Evolutionary conservation across 1,140 invertebrate genomes (phyloP), one percentile per base, ranked within the genome.

Genomic region (Lepidurus couesii): DNA sequence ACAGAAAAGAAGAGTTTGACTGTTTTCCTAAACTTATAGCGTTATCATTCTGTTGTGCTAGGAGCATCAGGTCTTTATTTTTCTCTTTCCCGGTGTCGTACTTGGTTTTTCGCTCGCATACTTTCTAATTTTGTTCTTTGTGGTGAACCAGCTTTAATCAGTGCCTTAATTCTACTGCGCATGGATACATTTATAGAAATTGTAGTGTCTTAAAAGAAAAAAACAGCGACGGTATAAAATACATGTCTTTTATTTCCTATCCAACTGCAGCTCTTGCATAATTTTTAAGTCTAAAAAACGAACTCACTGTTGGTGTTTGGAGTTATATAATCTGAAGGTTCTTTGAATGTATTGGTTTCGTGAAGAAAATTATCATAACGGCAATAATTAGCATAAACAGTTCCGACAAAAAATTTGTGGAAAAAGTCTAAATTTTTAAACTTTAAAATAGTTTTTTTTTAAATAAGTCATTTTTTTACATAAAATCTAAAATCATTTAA

Each of bases 191-290:
- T 65, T 21, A 65, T 65, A 65, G 53, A 65, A 65, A 65, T 13
- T 65, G 53, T 65, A 65, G 53, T 65, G 6, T 65, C 53, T 65
- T 7, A 65, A 65, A 65, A 65, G 53, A 65, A 65, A 65, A 65
- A 65, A 65, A 16, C 21, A 65, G 53, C 21, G 53, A 65, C 53
- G 53, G 53, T 65, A 65, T 65, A 65, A 65, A 65, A 65, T 65
- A 65, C 53, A 65, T 65, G 53, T 21, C 53, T 65, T 65, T 21
- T 65, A 65, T 65, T 65, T 65, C 53, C 53, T 65, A 65, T 21
- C 16, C 16, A 65, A 65, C 7, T 21, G 21, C 10, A 47, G 10
- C 45, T 11, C 10, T 47, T 11, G 45, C 45, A 11, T 47, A 10
- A 10, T 47, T 47, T 47, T 47, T 2, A 34, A 34, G 34, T 34